Evolutionary conservation across 1,140 invertebrate species (phyloP), one percentile per base, ranked within the genome.

Genomic region (Idris sp.): DNA sequence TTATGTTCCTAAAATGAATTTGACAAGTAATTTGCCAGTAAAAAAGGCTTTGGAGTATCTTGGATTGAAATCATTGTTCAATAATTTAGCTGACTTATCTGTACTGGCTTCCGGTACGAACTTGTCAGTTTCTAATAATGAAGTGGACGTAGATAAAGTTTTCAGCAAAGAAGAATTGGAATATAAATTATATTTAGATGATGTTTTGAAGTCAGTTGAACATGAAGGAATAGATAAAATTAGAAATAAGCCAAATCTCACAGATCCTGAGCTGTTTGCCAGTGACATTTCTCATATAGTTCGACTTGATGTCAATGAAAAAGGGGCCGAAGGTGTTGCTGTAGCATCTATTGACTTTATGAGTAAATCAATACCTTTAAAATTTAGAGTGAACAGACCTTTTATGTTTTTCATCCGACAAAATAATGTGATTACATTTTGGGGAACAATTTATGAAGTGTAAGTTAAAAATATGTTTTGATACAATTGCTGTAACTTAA

Each of bases 1-100:
- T n/a, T n/a, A n/a, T 22, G 22, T 59, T 46, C 54, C 56, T 0
- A 38, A 31, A 40, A 49, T 61, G 56, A 49, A 61, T 31, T 25
- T 61, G 14, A 49, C 43, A n/a, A 30, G 31, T 5, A 15, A 28
- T 10, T 11, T 38, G 6, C 35, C 56, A 7, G 25, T 61, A n/a
- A 61, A 61, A 61, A 15, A 16, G 0, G 56, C 25, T 4, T n/a
- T 61, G 0, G 1, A 61, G 26, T 31, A 48, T 18, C 56, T 61
- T 4, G 56, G 56, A 14, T 1, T 40, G 16, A 30, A 40, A 1
- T 18, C 44, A 2, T 38, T 59, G n/a, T 59, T 59, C 22, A 9
- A 4, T 2, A 5, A 30, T 0, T 0, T 2, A 8, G 31, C 43
- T 18, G 56, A 46, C 38, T 48, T 59, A 19, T 59, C 56, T 11